Conservation (phyloP, 2,113 vertebrate species). For the Crotalus tigris region DNA sequence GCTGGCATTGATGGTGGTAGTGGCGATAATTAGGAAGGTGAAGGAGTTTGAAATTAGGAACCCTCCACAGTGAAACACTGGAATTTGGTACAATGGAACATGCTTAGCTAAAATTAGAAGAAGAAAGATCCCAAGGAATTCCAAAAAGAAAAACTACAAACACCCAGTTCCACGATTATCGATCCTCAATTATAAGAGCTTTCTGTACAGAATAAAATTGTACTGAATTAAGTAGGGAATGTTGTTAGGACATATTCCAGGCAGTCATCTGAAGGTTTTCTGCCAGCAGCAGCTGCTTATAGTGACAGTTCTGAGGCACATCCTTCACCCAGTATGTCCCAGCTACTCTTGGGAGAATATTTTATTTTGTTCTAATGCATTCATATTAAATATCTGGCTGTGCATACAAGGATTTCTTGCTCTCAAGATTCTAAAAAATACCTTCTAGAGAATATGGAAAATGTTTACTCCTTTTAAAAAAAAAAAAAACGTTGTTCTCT, state of each 20-base stretch:
- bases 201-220: not conserved
- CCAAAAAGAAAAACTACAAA: constrained; percentile 34
- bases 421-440: not conserved
- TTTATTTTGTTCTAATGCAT: not conserved
- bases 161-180: not conserved
- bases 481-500: not conserved
- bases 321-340: not conserved
- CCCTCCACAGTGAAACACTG: not conserved
- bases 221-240: not conserved
- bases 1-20: not conserved
- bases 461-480: not conserved
- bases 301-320: not conserved
- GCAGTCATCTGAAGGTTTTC: not conserved
- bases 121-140: not conserved
- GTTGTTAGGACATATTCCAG: rapidly evolving
- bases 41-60: constrained; percentile 44
- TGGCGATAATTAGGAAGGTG: not conserved
- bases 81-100: not conserved
- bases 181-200: constrained; percentile 30
- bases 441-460: not conserved
- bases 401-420: not conserved
- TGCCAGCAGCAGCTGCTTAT: not conserved
- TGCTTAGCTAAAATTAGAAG: constrained; percentile 38
- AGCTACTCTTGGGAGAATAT: too few relatives aligned
- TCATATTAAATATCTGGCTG: not conserved